Evolutionary conservation across 2,888 invertebrate genomes (phyloP), one percentile per base, ranked within the genome.

Genomic region (Acheta domesticus): DNA sequence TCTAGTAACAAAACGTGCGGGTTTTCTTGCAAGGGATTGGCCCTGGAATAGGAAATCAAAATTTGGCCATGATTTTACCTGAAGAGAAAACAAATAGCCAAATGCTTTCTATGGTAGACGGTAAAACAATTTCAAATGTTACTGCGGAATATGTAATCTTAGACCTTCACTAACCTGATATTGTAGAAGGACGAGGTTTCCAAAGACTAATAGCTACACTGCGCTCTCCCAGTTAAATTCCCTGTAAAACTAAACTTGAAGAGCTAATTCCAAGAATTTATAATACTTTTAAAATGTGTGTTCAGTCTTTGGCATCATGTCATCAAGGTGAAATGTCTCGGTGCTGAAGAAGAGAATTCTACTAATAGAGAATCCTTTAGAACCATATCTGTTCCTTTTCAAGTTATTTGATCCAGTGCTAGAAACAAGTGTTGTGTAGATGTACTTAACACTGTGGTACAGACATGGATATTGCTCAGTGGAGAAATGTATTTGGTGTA

Each of bases 161-260:
- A 83, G 89, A 89, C 80, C 83, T 89, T 19, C 87, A 88, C 79
- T 83, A 87, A 21, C 88, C 88, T 2, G 87, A 87, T 79, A 85
- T 89, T 21, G 88, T 89, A 0, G 88, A 89, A 81, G 87, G 88
- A 8, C 84, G 86, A 82, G 85, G 88, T 21, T 89, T 89, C 82
- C 88, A 88, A 81, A 85, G 87, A 77, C 84, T 89, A 2, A 85
- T 89, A 0, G 87, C 87, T 1, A 87, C 87, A 0, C 82, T 88
- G 1, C 85, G 85, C 74, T 87, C 88, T 0, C 87, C 88, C 0
- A 87, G 88, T 82, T 87, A 88, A 83, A 87, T 89, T 48, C 89
- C 89, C 0, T 86, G 86, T 77, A 88, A 87, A 83, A 86, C 85
- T 78, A 87, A 87, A 81, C 83, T 89, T 11, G 87, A 88, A 81